Evolutionary conservation across 2,888 invertebrate genomes (phyloP).

Genomic region (Allophyes oxyacanthae): DNA sequence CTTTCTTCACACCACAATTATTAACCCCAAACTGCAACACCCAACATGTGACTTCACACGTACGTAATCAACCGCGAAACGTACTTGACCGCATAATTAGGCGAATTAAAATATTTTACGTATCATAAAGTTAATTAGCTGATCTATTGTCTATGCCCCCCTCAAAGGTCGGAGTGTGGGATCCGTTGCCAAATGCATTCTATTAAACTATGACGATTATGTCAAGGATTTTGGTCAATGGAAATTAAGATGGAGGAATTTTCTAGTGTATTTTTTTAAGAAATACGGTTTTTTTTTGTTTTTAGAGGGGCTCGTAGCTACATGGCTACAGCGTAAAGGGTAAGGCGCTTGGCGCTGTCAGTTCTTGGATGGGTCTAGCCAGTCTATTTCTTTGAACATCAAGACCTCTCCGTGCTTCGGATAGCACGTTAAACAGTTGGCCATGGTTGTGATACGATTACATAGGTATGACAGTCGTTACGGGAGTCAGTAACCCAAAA

Average conservation of each 20-base stretch:
- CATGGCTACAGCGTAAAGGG: too few relatives aligned
- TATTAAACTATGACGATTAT: slow-evolving; percentile 22
- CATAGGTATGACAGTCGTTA: too few relatives aligned
- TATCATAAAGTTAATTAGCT: slow-evolving; percentile 52
- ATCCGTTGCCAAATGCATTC: slow-evolving; percentile 37
- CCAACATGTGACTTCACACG: slow-evolving; percentile 11
- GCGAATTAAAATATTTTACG: slow-evolving; percentile 52
- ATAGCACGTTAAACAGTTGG: too few relatives aligned
- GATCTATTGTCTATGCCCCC: slow-evolving; percentile 39
- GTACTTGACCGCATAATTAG: slow-evolving; percentile 57
- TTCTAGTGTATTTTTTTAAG: slow-evolving; percentile 15
- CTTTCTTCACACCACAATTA: too few relatives aligned
- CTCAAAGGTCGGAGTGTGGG: slow-evolving; percentile 48
- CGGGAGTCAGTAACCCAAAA: too few relatives aligned
- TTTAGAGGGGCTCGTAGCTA: too few relatives aligned
- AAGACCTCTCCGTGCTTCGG: too few relatives aligned
- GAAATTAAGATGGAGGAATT: slow-evolving; percentile 23
- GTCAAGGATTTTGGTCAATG: slow-evolving; percentile 40
- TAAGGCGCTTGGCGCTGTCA: too few relatives aligned
- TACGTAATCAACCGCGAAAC: slow-evolving; percentile 30
- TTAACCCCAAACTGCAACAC: too few relatives aligned
- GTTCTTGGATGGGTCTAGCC: too few relatives aligned
- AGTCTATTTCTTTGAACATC: too few relatives aligned
- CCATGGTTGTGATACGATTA: too few relatives aligned
- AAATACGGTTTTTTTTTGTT: not conserved